These are phyloP conservation scores for Dione juno DNA, from an alignment of 2,888 invertebrate genomes.

Conservation along the genomic window DNA sequence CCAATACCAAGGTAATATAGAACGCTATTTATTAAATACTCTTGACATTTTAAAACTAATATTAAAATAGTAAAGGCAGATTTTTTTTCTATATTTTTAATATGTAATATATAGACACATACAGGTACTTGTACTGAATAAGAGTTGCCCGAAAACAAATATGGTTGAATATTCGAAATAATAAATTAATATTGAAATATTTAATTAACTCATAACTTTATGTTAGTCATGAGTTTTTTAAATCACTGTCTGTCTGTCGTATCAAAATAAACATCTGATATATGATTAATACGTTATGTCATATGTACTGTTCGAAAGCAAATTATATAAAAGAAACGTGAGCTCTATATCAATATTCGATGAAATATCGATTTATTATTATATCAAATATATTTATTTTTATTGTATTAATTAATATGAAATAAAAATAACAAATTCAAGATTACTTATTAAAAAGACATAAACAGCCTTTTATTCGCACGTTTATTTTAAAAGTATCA, in stretches of 20 bases:
- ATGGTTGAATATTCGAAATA: too few relatives aligned
- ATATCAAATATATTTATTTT: background rate
- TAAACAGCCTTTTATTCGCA: background rate
- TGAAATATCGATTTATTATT: slow-evolving; percentile 1
- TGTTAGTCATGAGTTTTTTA: background rate
- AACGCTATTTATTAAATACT: too few relatives aligned
- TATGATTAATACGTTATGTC: slow-evolving; percentile 5
- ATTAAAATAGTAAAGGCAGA: too few relatives aligned
- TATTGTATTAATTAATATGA: background rate
- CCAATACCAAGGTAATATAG: too few relatives aligned
- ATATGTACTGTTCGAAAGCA: background rate
- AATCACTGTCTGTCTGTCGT: background rate
- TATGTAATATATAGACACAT: too few relatives aligned
- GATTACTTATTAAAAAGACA: background rate
- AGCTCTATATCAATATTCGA: background rate
- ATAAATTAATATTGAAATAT: background rate
- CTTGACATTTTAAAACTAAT: too few relatives aligned
- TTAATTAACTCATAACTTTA: background rate
- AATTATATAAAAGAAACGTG: slow-evolving; percentile 12
- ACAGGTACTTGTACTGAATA: too few relatives aligned
- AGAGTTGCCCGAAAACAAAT: too few relatives aligned
- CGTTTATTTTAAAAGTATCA: background rate
- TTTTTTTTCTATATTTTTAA: too few relatives aligned
- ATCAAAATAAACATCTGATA: background rate
- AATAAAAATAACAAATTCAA: background rate